phyloP scores from a whole-genome alignment of 2,888 invertebrate genomes.

The Synergus umbraculus region DNA sequence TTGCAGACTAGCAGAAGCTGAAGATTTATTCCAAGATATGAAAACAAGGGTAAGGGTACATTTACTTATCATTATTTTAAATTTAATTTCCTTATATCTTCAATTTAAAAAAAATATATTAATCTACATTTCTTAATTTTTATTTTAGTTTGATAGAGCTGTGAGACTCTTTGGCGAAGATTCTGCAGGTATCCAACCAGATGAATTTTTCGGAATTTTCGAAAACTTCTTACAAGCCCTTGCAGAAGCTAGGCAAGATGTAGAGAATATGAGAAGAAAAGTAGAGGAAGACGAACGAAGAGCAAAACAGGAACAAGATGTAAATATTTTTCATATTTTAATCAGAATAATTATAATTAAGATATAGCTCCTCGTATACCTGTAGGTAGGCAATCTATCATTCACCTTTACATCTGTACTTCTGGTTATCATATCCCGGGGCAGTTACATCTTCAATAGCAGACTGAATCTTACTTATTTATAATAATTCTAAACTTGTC shows the following conservation, averaged over 20 bases:
- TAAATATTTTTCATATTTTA: constrained; percentile 60
- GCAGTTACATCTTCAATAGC: not conserved
- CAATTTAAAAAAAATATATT: not conserved
- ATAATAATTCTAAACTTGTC: not conserved
- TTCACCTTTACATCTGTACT: not conserved
- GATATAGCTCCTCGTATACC: not conserved
- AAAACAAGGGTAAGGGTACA: constrained; percentile 83
- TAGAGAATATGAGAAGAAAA: constrained; percentile 89
- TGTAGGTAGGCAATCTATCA: not conserved
- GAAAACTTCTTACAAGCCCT: constrained; percentile 92
- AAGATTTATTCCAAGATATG: constrained; percentile 96
- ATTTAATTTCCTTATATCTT: too few species aligned
- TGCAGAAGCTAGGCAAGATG: constrained; percentile 91
- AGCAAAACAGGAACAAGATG: constrained; percentile 92
- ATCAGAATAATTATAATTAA: not conserved
- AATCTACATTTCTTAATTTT: constrained; percentile 18
- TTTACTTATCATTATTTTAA: not conserved
- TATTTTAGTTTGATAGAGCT: constrained; percentile 87
- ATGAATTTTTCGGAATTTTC: constrained; percentile 95
- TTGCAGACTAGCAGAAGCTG: constrained; percentile 93
- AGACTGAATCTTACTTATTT: not conserved
- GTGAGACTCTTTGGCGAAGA: constrained; percentile 95
- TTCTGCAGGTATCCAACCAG: constrained; percentile 89
- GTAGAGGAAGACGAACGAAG: constrained; percentile 95
- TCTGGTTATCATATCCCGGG: not conserved